These are phyloP conservation scores for Periophthalmus modestus DNA, from an alignment of 2,113 vertebrate genomes.

Conservation along the genomic window DNA sequence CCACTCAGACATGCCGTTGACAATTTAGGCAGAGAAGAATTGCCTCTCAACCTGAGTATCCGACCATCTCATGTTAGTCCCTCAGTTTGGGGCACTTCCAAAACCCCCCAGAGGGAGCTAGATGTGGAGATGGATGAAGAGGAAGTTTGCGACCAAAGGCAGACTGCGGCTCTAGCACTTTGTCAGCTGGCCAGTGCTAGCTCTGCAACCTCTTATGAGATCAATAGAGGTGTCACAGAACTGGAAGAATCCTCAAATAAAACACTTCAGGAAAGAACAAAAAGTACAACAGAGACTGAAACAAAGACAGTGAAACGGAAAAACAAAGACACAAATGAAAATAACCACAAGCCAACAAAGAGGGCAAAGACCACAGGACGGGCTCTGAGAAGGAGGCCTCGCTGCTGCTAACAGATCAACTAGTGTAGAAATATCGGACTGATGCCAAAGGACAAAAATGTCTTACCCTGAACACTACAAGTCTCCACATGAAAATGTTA, in stretches of 20 bases:
- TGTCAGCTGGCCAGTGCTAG: constrained; percentile 89
- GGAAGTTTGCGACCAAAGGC: constrained; percentile 87
- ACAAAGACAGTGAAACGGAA: constrained; percentile 79
- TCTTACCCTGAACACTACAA: constrained; percentile 4
- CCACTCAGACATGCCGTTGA: constrained; percentile 18
- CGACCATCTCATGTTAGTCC: constrained; percentile 71
- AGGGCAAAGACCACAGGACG: constrained; percentile 70
- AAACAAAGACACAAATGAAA: constrained; percentile 62
- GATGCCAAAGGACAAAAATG: constrained; percentile 7
- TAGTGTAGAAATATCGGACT: constrained; percentile 7
- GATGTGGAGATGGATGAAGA: constrained; percentile 47
- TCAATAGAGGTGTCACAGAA: neutral
- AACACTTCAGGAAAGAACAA: constrained; percentile 4
- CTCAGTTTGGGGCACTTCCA: neutral
- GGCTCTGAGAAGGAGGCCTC: constrained; percentile 82
- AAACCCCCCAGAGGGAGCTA: constrained; percentile 10
- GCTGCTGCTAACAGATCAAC: constrained; percentile 76
- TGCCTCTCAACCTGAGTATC: constrained; percentile 90
- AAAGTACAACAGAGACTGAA: constrained; percentile 48
- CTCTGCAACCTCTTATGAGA: constrained; percentile 49
- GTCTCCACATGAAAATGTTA: constrained; percentile 14
- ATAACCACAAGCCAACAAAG: constrained; percentile 78
- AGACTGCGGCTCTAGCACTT: constrained; percentile 91
- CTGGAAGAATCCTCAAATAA: constrained; percentile 5
- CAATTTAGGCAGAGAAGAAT: constrained; percentile 62